Conservation (phyloP, 1,140 invertebrate species). For the Bathynomus jamesi region DNA sequence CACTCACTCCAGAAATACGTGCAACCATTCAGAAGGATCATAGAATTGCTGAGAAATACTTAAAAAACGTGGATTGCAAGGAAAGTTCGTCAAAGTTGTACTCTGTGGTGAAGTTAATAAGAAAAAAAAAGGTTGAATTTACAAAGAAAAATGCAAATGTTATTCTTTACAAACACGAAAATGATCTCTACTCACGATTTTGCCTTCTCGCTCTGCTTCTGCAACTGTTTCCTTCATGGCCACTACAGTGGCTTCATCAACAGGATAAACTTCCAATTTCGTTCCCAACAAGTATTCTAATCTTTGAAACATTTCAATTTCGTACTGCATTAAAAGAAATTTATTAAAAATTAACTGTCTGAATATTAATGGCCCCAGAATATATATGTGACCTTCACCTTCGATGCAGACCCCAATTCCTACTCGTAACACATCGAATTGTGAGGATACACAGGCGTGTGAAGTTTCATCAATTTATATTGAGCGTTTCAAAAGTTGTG, state of each 20-base stretch:
- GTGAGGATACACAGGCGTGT: no score
- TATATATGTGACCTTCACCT: no score
- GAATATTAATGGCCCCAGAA: no score
- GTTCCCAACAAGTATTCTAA: neutral
- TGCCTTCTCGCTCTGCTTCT: neutral
- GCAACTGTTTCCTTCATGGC: neutral
- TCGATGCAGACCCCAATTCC: no score
- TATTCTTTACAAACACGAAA: neutral
- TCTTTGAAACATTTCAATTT: neutral
- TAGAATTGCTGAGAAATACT: neutral
- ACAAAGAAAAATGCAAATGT: neutral
- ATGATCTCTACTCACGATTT: neutral
- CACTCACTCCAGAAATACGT: no score
- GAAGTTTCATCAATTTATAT: no score
- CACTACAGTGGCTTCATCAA: neutral
- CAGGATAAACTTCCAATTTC: conserved; percentile 1
- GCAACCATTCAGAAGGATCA: no score
- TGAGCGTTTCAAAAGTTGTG: no score
- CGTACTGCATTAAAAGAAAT: neutral
- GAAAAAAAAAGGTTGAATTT: neutral
- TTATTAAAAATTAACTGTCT: conserved; percentile 41
- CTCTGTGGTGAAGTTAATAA: neutral
- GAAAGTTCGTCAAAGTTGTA: neutral
- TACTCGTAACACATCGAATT: no score
- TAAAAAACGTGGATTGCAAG: neutral